These are phyloP conservation scores for Litocranius walleri DNA, from an alignment of 2,113 vertebrate species.

Conservation along the genomic window DNA sequence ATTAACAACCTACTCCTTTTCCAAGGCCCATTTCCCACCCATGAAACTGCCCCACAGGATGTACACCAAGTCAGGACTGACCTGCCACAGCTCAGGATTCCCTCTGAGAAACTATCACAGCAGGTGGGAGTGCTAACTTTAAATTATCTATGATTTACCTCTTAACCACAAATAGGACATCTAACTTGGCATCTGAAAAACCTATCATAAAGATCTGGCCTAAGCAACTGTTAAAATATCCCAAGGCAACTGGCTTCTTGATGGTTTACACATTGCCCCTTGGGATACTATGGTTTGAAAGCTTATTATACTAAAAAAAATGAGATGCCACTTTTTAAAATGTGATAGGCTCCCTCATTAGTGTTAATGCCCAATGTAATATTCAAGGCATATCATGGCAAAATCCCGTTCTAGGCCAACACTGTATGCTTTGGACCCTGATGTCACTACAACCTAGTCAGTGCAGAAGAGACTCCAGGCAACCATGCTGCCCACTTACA, in stretches of 20 bases:
- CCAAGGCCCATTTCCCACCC: not conserved
- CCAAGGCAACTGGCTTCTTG: conserved; percentile 9
- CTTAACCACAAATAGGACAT: not conserved
- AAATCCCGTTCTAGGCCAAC: not conserved
- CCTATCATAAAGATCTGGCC: not conserved
- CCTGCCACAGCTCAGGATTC: not conserved
- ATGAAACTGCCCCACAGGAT: not conserved
- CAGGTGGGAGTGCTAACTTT: not conserved
- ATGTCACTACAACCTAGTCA: not conserved
- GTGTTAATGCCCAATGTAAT: conserved; percentile 16
- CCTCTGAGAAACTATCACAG: not conserved
- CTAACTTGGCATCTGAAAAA: conserved; percentile 23
- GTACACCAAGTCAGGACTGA: not conserved
- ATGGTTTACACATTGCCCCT: not conserved
- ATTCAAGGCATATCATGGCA: conserved; percentile 41
- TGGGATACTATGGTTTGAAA: conserved; percentile 1
- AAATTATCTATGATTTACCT: conserved; percentile 19
- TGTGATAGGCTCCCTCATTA: conserved; percentile 2
- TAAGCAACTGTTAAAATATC: not conserved
- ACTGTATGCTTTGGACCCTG: not conserved
- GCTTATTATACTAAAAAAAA: conserved; percentile 17
- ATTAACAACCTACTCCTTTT: not conserved
- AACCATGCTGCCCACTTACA: conserved; percentile 31
- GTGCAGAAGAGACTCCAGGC: conserved; percentile 14
- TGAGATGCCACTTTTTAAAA: conserved; percentile 21